Base-by-base conservation (phyloP, 2,113 vertebrate species). In the Mesocricetus auratus region DNA sequence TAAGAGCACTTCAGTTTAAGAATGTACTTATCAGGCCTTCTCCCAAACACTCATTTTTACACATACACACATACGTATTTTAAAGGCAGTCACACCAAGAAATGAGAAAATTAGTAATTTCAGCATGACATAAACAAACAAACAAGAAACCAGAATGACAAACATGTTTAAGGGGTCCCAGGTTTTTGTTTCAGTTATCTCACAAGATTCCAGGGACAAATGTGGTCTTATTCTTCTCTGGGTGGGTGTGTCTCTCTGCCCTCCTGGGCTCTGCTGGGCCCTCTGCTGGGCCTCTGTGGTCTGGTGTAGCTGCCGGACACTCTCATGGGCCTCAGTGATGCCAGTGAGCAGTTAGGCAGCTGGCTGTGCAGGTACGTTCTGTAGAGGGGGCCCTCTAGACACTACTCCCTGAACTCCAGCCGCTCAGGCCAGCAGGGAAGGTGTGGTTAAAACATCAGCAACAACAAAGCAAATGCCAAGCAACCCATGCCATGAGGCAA, bases 281-380 rank as follows among this genome's bases (percentile, higher is more conserved):
- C 58, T 99, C 90, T 98, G 98, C 97, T 99, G 99, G 99, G n/a
- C 31, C 66, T 68, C 31, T 99, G 98, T 95, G 98, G 99, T 96
- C 47, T 99, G 87, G 98, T 97, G 0, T 94, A 99, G 12, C 96
- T 99, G 4, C 90, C 98, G 39, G 98, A 99, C 74, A 99, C 98
- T 0, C 7, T 99, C 69, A 78, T 97, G 1, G 95, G 36, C 1
- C 10, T 50, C 24, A 85, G 1, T 0, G 69, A 42, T 39, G n/a
- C 4, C 74, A n/a, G n/a, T 53, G 62, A 88, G 36, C 68, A 92
- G 50, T 50, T 88, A 42, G 21, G 39, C 36, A 83, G 66, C 66
- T 45, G 17, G 50, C 17, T 66, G 42, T 68, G 11, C 31, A 26
- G 73, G 15, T 45, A 56, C 66, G 93, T 71, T 96, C 50, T 73